Percentiles rank a stretch among this genome's conserved stretches.
Conservation (phyloP, 2,113 vertebrate species). For the Oryctolagus cuniculus region DNA sequence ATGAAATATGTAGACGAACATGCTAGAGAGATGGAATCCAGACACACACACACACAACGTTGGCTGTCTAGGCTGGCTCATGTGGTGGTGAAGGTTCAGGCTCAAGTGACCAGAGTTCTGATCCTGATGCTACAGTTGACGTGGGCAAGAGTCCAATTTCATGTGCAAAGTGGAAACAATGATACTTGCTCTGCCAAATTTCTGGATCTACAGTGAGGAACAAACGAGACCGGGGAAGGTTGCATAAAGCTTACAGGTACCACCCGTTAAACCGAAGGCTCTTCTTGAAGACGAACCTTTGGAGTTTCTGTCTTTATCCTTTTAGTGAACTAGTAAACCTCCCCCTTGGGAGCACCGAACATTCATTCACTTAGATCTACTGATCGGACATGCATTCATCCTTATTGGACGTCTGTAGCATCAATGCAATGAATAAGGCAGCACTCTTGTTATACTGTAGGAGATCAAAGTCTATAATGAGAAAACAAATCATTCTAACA, state of each 20-base stretch:
- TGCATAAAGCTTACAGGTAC: background rate
- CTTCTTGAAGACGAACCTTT: background rate
- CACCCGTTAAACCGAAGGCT: background rate
- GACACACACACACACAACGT: background rate
- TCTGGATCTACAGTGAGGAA: background rate
- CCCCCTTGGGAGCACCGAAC: background rate
- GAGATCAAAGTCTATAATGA: background rate
- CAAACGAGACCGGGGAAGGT: constrained; percentile 13
- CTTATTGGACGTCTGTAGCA: background rate
- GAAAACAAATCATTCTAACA: background rate
- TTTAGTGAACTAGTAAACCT: background rate
- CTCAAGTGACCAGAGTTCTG: background rate
- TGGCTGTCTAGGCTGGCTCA: background rate
- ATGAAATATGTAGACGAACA: constrained; percentile 13
- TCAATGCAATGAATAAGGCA: background rate
- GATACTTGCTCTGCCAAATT: background rate
- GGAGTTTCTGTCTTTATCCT: background rate
- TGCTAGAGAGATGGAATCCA: background rate
- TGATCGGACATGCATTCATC: too few relatives aligned
- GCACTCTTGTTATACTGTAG: background rate
- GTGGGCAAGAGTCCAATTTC: background rate
- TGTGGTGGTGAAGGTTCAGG: background rate
- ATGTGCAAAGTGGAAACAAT: background rate
- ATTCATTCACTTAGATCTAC: background rate
- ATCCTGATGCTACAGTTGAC: background rate